These are phyloP conservation scores for Blastobasis adustella DNA, from an alignment of 2,888 invertebrate genomes.

Conservation along the genomic window DNA sequence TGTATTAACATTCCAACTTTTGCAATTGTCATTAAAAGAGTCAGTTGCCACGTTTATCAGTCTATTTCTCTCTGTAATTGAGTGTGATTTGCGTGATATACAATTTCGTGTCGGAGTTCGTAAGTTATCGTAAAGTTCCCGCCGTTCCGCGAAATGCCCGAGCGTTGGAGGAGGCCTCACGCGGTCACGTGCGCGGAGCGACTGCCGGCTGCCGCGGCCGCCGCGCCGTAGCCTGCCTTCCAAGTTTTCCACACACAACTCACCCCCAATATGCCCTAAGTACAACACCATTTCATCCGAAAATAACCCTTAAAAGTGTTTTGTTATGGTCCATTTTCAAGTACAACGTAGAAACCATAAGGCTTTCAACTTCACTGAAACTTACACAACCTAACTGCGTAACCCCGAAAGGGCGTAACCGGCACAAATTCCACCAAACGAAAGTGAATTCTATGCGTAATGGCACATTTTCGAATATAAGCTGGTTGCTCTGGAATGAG, in stretches of 20 bases:
- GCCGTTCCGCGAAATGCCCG: slow-evolving; percentile 39
- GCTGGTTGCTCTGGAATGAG: slow-evolving; percentile 24
- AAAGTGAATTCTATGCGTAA: slow-evolving; percentile 18
- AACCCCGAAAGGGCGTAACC: slow-evolving; percentile 26
- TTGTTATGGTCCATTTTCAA: background rate
- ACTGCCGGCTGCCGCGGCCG: slow-evolving; percentile 51
- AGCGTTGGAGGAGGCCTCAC: slow-evolving; percentile 40
- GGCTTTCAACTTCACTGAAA: background rate
- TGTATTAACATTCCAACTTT: too few relatives aligned
- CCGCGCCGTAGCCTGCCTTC: slow-evolving; percentile 59
- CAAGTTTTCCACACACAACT: slow-evolving; percentile 47
- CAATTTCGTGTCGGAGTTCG: slow-evolving; percentile 35
- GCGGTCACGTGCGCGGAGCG: slow-evolving; percentile 58
- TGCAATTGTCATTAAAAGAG: too few relatives aligned
- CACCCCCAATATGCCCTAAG: slow-evolving; percentile 21
- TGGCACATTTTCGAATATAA: slow-evolving; percentile 24
- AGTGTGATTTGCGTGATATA: slow-evolving; percentile 3
- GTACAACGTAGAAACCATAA: background rate
- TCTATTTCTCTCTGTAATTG: slow-evolving; percentile 3
- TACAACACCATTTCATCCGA: slow-evolving; percentile 1
- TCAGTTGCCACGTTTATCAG: too few relatives aligned
- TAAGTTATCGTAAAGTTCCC: slow-evolving; percentile 61
- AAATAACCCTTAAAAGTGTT: slow-evolving; percentile 4
- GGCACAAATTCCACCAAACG: slow-evolving; percentile 7
- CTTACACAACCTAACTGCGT: slow-evolving; percentile 1